Base-by-base conservation (phyloP, 1,140 invertebrate species). In the Geopemphigus sp. region DNA sequence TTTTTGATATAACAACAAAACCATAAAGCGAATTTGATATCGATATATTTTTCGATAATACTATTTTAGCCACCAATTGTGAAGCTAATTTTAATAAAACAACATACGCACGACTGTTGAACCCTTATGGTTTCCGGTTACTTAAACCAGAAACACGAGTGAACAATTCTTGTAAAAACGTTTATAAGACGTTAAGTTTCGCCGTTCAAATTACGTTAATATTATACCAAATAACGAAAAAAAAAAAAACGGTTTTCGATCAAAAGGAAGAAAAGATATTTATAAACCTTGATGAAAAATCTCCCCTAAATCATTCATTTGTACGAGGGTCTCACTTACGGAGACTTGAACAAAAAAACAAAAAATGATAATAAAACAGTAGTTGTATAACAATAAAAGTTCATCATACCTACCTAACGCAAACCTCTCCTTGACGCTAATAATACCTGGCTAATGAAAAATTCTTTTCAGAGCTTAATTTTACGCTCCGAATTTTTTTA, bases 301-400 rank as follows among this genome's bases (percentile, higher is more conserved):
- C 39, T 47, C 22, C 64, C 64, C 22, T 24, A 29, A 22, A 50
- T 26, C 45, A 14, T 54, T 54, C 68, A 50, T 68, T 68, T 50
- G 14, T 50, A 14, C 8, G 22, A 68, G 39, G 39, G 45, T 50
- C 45, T 68, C 66, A 68, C 22, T 68, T 50, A 26, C 17, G 66
- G 50, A 24, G 26, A 54, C 24, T 29, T 29, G 68, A 54, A 57
- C 26, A 47, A 17, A 50, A 76, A 45, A 47, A 26, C 57, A 29
- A 47, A 63, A 47, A 63, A 63, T 63, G 39, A 63, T 47, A 63
- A 59, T 45, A 76, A 59, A 78, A 61, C 54, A 63, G 56, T 47
- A 63, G 29, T 76, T 22, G 26, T 63, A 61, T 63, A 78, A 78
- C 74, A 78, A 78, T 78, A 63, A 78, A 78, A 78, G 74, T 78